A percentile compares a stretch with the other conserved stretches of the same genome.
Conservation (phyloP, 2,888 invertebrate genomes). For the Cantharis flavilabris region DNA sequence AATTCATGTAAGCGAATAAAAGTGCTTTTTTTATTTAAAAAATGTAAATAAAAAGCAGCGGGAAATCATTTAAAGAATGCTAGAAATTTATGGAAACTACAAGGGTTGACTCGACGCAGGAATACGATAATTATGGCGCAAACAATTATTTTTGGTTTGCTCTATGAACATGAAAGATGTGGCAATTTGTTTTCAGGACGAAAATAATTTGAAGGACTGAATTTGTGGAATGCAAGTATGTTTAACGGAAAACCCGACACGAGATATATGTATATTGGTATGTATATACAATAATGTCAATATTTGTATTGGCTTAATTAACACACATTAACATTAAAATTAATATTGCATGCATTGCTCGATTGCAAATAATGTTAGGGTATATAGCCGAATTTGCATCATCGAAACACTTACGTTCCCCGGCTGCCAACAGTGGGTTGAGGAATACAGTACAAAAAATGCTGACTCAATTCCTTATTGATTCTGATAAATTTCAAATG, state of each 20-base stretch:
- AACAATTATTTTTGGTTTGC: neutral
- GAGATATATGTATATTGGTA: neutral
- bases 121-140: neutral
- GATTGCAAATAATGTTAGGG: neutral
- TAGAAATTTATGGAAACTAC: neutral
- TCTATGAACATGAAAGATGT: neutral
- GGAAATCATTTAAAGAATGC: neutral
- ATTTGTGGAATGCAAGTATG: neutral
- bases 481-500: neutral
- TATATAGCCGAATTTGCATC: neutral
- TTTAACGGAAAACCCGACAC: neutral
- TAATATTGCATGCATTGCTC: neutral
- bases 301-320: neutral
- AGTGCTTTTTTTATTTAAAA: neutral
- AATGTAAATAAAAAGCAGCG: neutral
- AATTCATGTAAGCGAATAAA: neutral
- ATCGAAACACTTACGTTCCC: no score
- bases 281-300: neutral
- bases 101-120: neutral
- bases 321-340: neutral
- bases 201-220: neutral
- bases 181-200: neutral
- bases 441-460: no score
- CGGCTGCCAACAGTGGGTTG: no score
- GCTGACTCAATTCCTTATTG: no score